phyloP scores from a whole-genome alignment of 2,888 invertebrate species.

The Mycalesis mineus region DNA sequence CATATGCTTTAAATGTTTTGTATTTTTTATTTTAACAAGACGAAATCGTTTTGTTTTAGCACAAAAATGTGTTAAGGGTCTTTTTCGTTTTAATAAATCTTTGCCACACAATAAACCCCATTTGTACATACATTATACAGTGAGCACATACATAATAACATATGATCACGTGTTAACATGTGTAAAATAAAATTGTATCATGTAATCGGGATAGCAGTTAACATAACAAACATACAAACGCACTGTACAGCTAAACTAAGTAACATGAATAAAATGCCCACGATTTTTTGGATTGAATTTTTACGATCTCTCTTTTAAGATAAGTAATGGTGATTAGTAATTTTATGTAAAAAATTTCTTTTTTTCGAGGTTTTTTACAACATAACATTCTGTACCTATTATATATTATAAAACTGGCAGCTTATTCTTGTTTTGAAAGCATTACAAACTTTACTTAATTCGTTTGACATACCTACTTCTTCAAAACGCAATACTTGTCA shows the following conservation, averaged over 20 bases:
- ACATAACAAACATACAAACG: neutral
- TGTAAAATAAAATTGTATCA: conserved; percentile 26
- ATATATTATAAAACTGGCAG: conserved; percentile 17
- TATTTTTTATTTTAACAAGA: neutral
- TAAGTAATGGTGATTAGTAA: conserved; percentile 5
- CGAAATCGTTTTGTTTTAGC: neutral
- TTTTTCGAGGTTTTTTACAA: conserved; percentile 8
- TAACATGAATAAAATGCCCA: conserved; percentile 14
- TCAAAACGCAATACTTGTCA: neutral
- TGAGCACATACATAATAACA: conserved; percentile 26
- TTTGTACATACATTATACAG: conserved; percentile 22
- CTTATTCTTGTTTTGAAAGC: conserved; percentile 1
- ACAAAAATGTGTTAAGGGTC: neutral
- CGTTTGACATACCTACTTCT: neutral
- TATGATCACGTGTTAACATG: conserved; percentile 25
- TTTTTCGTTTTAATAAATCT: conserved; percentile 34
- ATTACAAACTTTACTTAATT: neutral
- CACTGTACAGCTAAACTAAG: conserved; percentile 16
- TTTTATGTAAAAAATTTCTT: conserved; percentile 12
- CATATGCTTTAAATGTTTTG: neutral
- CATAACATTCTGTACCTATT: conserved; percentile 10
- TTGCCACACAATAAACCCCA: conserved; percentile 31
- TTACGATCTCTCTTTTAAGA: conserved; percentile 21
- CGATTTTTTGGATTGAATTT: conserved; percentile 19
- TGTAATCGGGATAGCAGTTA: conserved; percentile 16